These are phyloP conservation scores for Anoplopoma fimbria DNA, from an alignment of 2,113 vertebrate genomes.

Conservation along the genomic window DNA sequence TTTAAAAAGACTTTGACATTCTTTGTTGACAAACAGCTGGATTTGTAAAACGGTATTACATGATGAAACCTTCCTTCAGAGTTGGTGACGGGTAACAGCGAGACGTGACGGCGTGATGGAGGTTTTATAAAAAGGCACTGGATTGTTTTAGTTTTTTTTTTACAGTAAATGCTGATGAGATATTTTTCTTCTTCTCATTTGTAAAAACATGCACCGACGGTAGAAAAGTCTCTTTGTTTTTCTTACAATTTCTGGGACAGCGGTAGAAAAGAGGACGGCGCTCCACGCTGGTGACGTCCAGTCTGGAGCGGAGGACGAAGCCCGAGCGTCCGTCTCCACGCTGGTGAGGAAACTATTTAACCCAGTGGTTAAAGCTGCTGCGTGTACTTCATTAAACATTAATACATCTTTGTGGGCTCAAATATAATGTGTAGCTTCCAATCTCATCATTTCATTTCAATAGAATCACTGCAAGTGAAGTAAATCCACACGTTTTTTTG, in stretches of 20 bases:
- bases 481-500: too few relatives aligned
- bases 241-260: constrained; percentile 31
- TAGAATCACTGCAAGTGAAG: too few relatives aligned
- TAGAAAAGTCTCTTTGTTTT: constrained; percentile 2
- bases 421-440: too few relatives aligned
- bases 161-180: constrained; percentile 1
- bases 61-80: neutral
- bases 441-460: too few relatives aligned
- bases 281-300: neutral
- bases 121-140: constrained; percentile 21
- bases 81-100: neutral
- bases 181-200: neutral
- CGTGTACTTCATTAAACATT: too few relatives aligned
- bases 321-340: neutral
- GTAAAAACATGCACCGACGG: neutral
- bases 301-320: neutral
- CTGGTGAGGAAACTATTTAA: neutral
- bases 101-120: neutral
- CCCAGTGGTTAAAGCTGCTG: too few relatives aligned
- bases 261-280: neutral
- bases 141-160: neutral
- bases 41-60: neutral
- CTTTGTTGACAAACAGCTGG: neutral
- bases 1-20: neutral
- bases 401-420: too few relatives aligned